Evolutionary conservation across 2,888 invertebrate species (phyloP), one percentile per base, ranked within the genome.

Genomic region (Ennomos quercinarius): DNA sequence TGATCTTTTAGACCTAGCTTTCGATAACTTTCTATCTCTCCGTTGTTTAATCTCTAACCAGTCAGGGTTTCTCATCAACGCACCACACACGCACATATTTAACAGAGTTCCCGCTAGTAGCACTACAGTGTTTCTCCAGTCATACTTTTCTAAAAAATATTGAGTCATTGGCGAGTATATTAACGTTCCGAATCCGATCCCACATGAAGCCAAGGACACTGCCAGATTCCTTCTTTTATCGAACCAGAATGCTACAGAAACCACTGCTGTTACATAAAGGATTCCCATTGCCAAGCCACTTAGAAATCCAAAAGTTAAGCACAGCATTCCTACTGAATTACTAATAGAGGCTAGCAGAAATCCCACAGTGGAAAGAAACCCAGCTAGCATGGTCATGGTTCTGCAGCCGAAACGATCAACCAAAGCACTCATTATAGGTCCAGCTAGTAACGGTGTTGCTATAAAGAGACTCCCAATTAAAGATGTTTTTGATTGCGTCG

Each of bases 161-260:
- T 96, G 94, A 0, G 97, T 97, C 81, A 98, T 90, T 0, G 97
- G 97, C 1, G 97, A 96, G 83, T 97, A 97, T n/a, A 97, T 87
- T 73, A 97, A 95, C 0, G 98, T 98, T 13, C 98, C 98, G 59
- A 97, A 95, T 0, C 98, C 98, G 0, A 97, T 97, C 2, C 98
- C 98, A 66, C 97, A 97, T 0, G 97, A 97, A 0, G 97, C 96
- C 56, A 98, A 89, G 8, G 98, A 97, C 0, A 97, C 97, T 1
- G 98, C 98, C 63, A 98, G 92, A 36, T 96, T 96, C 51, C 98
- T 94, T 80, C 95, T 95, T 80, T 96, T 96, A 75, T 98, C 97
- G 76, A 98, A 98, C 96, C 98, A 98, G 81, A 97, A 98, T 0
- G 98, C 97, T 42, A 98, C 97, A 42, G 97, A 96, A 0, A 98